Base-by-base conservation (phyloP, 2,797 vertebrate species). In the Malurus splendens region DNA sequence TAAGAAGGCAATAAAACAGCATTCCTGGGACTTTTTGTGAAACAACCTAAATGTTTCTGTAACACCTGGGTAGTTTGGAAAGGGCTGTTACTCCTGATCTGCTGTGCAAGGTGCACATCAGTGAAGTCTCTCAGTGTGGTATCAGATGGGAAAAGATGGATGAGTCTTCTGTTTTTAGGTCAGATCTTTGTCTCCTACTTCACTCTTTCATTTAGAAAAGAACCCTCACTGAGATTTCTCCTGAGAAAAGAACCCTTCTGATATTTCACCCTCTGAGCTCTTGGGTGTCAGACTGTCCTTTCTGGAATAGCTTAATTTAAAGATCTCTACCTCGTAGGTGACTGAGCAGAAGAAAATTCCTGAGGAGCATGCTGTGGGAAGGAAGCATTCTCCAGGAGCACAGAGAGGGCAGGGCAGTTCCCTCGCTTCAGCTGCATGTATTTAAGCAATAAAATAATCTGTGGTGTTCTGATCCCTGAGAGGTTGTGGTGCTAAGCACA, bases 11-110 rank as follows among this genome's bases (percentile, higher is more conserved):
- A 73, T 20, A 25, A 71, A 78, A 23, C 62, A 80, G 3, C 84
- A 61, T 90, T 90, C 84, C 76, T 71, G 68, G 65, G 68, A 74
- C 82, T 87, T 93, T 91, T 89, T 80, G 41, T 71, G 86, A 88
- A 86, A 32, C 52, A 32, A 45, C 41, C n/a, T 38, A 4, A 57
- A 27, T 65, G 50, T 60, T 82, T 78, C 82, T 83, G 11, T 72
- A 75, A 66, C 38, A 8, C 70, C 57, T 32, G 48, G 10, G 11
- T 32, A 48, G 36, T 27, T 82, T 76, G 55, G 75, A 80, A 59
- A 56, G 44, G 47, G 52, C 68, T 82, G 28, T 85, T 59, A 10
- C 14, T 91, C 33, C 50, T 18, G 22, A n/a, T 91, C 32, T 71
- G 27, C 65, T 74, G 42, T 17, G 27, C 66, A 36, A 68, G 51